Evolutionary conservation across 2,113 vertebrate genomes (phyloP), one percentile per base, ranked within the genome.

Genomic region (Rafetus swinhoei): DNA sequence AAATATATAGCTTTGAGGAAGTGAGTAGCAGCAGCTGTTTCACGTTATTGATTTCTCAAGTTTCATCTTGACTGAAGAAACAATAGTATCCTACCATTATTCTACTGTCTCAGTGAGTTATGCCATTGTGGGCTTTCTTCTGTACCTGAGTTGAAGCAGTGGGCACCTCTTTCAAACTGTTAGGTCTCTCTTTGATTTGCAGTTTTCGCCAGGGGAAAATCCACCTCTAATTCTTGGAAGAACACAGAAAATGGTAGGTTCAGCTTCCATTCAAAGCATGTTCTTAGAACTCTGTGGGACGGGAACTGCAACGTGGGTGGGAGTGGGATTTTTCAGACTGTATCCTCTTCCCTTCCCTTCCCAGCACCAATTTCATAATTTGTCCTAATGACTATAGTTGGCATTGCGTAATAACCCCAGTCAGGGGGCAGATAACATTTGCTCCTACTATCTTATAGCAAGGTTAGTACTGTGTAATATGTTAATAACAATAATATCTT

Each of bases 201-300:
- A 84, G 11, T 65, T 72, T 83, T 86, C 81, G 92, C 52, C 65
- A 90, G 29, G 1, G 1, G 79, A 79, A 87, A 85, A 24, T 84
- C 74, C 74, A 50, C 62, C 3, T 54, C 72, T 84, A 59, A 93
- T 55, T 92, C 55, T 62, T 89, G 83, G 89, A 97, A 94, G 90
- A 82, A 86, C 76, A 92, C 72, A 92, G n/a, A 96, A 96, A 72
- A 98, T 96, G 98, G 98, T 98, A 98, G 50, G 98, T 89, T 90
- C 56, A 89, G 35, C 55, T 87, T 85, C 39, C 10, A 24, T 56
- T 96, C 91, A 57, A 81, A 74, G 52, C 57, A 88, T 94, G 1
- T 7, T 77, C n/a, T 77, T 92, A 39, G 74, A 81, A 85, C 77
- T 11, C 18, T 93, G 72, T 90, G 45, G 74, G 69, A 65, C 18